These are phyloP conservation scores for Cacatua alba DNA, from an alignment of 2,113 vertebrate genomes.

Conservation along the genomic window DNA sequence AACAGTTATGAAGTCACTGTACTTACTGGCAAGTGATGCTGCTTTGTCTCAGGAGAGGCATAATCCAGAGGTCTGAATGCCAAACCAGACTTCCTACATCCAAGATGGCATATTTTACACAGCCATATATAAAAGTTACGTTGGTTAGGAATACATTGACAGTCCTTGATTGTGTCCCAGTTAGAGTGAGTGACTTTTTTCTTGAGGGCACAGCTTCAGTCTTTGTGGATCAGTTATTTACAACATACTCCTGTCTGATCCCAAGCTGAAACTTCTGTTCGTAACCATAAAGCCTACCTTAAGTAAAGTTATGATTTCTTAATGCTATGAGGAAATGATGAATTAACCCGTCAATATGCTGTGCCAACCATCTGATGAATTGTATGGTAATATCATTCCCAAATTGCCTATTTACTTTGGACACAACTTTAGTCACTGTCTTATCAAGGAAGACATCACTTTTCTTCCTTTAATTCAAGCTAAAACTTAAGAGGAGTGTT, in stretches of 20 bases:
- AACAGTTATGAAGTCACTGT: neutral
- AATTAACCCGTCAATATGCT: neutral
- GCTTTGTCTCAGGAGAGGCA: neutral
- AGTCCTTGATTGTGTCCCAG: neutral
- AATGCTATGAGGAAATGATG: neutral
- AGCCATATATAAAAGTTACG: neutral
- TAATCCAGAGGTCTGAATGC: neutral
- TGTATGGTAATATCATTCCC: neutral
- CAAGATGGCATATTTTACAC: neutral
- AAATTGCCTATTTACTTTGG: neutral
- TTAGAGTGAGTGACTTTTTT: neutral
- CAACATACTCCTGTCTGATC: neutral
- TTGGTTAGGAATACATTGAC: neutral
- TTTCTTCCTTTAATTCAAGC: neutral
- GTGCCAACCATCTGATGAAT: neutral
- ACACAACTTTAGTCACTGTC: neutral
- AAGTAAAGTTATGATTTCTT: neutral
- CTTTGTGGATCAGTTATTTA: rapidly evolving
- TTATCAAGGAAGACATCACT: neutral
- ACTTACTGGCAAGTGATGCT: neutral
- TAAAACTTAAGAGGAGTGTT: neutral
- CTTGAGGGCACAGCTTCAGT: neutral
- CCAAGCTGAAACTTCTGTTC: neutral
- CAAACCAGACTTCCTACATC: neutral
- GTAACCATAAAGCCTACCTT: neutral